Base-by-base conservation (phyloP, 2,797 vertebrate species). In the Schizopygopsis malacanthus region DNA sequence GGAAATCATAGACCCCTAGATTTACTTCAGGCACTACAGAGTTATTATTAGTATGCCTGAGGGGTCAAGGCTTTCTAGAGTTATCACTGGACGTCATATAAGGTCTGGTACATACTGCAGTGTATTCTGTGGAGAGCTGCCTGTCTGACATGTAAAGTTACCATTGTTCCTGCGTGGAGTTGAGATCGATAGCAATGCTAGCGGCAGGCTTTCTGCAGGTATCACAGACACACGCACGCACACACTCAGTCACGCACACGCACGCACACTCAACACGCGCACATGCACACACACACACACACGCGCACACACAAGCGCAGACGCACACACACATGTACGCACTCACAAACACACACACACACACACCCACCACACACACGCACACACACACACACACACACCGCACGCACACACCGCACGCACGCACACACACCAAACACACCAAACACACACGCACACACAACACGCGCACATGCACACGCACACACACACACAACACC, bases 101-200 rank as follows among this genome's bases (percentile, higher is more conserved):
- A 56, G 75, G 52, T 56, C 33, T 56, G 73, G 3, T n/a, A 13
- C 37, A 8, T 77, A 22, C 52, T 9, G 33, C 75, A 1, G 52
- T 59, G 13, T 41, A 59, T 56, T n/a, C 33, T 41, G 50, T 56
- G 28, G 33, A 22, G 20, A 56, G 75, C 28, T 50, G 28, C 11
- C 52, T 15, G 75, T 77, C 75, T 59, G 33, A 77, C 33, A 39
- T 56, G 33, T 77, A 59, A n/a, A 77, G 75, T 41, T 77, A 50
- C n/a, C 8, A 10, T n/a, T 59, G 52, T 59, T 77, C 20, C 75
- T 59, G 22, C 4, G 6, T 77, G 52, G 75, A 59, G 52, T n/a
- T 56, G 8, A 59, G 33, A 59, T 59, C 52, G 39, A 77, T 56
- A 39, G 52, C 33, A 56, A 77, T 39, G 75, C 52, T 56, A 13